Base-by-base conservation (phyloP, 2,888 invertebrate species). In the Drosophila eohydei region DNA sequence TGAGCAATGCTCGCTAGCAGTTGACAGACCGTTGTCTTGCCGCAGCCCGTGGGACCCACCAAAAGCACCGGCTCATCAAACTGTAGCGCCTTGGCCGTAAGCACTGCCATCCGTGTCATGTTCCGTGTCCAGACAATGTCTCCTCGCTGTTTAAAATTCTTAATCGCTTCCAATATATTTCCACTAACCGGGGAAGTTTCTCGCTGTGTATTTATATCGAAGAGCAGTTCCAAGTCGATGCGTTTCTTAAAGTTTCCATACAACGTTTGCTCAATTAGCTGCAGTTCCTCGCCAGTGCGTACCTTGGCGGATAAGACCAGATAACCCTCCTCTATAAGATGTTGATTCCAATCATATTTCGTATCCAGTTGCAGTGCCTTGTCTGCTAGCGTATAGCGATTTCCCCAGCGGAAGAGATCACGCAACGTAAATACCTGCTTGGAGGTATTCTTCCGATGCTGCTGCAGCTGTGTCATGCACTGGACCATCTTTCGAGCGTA, bases 1-100 rank as follows among this genome's bases (percentile, higher is more conserved):
- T 94, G 92, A 71, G 94, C 95, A 59, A 96, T 94, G 34, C 95
- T 94, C 6, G 98, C 96, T 57, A 97, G 94, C 21, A 98, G 94
- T 93, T 99, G 98, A 85, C 98, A 98, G 5, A 99, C 95, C 0
- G 98, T 98, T 0, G 99, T 99, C 94, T 99, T 99, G 0, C 99
- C 99, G 91, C 98, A 98, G 0, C 98, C 99, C 1, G 99, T 99
- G 91, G 99, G 98, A 11, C 99, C 99, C 0, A 99, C 98, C 46
- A 99, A 93, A 51, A 99, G 93, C 1, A 99, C 97, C 0, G 99
- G 99, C 92, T 99, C 99, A 82, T 96, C 95, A 89, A 98, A 99
- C 78, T 96, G 95, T 80, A 98, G 94, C 0, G 98, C 97, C 93
- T 98, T 97, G 0, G 95, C 95, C 2, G 96, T 95, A 16, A 97